Conservation (phyloP, 2,888 invertebrate genomes). For the Electrophaes corylata region DNA sequence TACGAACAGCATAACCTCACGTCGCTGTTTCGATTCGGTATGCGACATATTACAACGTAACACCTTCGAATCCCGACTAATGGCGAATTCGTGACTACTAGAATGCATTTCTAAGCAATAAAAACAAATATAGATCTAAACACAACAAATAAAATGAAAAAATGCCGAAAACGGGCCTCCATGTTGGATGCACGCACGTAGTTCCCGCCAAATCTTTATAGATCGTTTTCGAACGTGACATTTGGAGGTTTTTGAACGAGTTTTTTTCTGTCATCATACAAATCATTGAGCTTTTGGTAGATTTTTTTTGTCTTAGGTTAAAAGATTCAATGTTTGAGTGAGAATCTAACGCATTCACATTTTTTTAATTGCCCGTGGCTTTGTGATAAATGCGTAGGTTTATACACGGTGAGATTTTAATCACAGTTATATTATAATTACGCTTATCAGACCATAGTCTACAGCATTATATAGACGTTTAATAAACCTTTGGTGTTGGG, state of each 20-base stretch:
- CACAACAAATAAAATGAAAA: slow-evolving; percentile 73
- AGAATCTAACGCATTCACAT: slow-evolving; percentile 3
- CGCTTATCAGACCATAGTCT: too few relatives aligned
- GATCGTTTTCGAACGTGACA: slow-evolving; percentile 81
- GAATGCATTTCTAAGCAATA: slow-evolving; percentile 74
- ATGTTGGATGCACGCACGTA: slow-evolving; percentile 61
- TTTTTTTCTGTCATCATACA: slow-evolving; percentile 49
- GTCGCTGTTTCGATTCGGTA: slow-evolving; percentile 33
- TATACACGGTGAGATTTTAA: too few relatives aligned
- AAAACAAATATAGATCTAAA: slow-evolving; percentile 78
- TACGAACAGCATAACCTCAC: slow-evolving; percentile 31
- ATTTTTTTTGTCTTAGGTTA: slow-evolving; percentile 14
- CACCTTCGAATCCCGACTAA: slow-evolving; percentile 61
- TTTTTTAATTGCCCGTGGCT: not conserved
- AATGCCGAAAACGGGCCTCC: slow-evolving; percentile 42
- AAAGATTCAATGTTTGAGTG: slow-evolving; percentile 3
- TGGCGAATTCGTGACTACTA: slow-evolving; percentile 74
- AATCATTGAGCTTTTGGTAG: slow-evolving; percentile 53
- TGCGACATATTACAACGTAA: slow-evolving; percentile 46
- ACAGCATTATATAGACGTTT: too few relatives aligned
- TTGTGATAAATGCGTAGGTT: too few relatives aligned
- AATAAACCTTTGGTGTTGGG: too few relatives aligned
- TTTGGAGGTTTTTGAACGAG: slow-evolving; percentile 49
- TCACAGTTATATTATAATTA: too few relatives aligned
- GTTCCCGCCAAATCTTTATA: slow-evolving; percentile 70